Percentiles rank a stretch among this genome's conserved stretches.
These are phyloP conservation scores for Cardiocondyla obscurior DNA, from an alignment of 1,140 invertebrate species.

Conservation along the genomic window DNA sequence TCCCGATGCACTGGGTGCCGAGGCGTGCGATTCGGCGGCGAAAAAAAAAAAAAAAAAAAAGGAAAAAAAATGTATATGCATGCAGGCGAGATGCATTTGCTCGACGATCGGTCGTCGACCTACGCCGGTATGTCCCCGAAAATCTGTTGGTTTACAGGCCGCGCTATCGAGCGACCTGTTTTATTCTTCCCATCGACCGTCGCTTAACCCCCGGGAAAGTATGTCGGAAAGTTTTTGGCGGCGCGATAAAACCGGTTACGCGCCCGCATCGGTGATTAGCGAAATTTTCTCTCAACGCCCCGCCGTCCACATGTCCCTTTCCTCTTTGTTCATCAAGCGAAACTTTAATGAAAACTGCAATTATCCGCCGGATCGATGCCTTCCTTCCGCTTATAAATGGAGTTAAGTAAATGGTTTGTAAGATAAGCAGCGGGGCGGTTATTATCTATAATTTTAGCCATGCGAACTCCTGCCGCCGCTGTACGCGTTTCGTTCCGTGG, in stretches of 20 bases:
- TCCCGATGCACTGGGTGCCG: slow-evolving; percentile 28
- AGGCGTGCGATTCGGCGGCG: slow-evolving; percentile 25
- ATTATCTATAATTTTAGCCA: slow-evolving; percentile 14
- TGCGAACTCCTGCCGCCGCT: not conserved
- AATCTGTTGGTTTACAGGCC: slow-evolving; percentile 38
- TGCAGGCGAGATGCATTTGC: slow-evolving; percentile 1
- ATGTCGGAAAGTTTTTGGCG: slow-evolving; percentile 50
- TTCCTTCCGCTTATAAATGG: not conserved
- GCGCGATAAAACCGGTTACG: slow-evolving; percentile 40
- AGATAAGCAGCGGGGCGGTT: not conserved
- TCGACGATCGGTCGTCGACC: slow-evolving; percentile 32
- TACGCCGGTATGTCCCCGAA: slow-evolving; percentile 34
- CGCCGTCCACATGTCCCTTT: slow-evolving; percentile 12
- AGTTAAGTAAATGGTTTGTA: slow-evolving; percentile 32
- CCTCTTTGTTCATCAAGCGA: not conserved
- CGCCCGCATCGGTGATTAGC: slow-evolving; percentile 51
- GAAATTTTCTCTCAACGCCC: slow-evolving; percentile 46
- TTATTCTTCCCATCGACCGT: slow-evolving; percentile 38
- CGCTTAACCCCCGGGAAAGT: slow-evolving; percentile 41
- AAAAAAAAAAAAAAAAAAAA: no score
- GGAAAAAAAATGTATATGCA: slow-evolving; percentile 32
- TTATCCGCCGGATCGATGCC: slow-evolving; percentile 12
- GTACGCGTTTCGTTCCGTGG: not conserved
- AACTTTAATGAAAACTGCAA: slow-evolving; percentile 27
- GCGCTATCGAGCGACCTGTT: not conserved